phyloP scores from a whole-genome alignment of 2,797 vertebrate genomes.

The Xenentodon cancila region DNA sequence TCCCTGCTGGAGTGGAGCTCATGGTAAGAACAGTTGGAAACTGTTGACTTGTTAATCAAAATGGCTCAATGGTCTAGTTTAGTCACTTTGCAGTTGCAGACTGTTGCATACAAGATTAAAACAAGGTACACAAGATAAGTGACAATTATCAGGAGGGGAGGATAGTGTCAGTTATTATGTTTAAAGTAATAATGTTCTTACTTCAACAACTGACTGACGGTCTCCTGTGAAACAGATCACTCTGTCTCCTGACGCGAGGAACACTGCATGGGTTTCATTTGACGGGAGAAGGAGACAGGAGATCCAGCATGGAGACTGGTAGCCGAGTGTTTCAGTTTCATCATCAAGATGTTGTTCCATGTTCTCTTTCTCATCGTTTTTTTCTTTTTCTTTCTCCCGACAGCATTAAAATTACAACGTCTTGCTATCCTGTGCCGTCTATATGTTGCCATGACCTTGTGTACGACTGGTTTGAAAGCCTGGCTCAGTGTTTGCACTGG shows the following conservation, averaged over 20 bases:
- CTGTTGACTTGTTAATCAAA: too few species aligned
- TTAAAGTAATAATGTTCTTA: too few species aligned
- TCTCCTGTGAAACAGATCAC: constrained; percentile 75
- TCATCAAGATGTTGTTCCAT: background rate
- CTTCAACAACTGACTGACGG: background rate
- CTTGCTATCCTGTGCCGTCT: constrained; percentile 85
- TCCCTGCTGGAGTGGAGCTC: constrained; percentile 86
- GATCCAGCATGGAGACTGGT: constrained; percentile 86
- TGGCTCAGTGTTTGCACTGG: constrained; percentile 88
- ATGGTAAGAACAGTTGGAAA: constrained; percentile 61
- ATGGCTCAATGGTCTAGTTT: too few species aligned
- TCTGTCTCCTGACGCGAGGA: constrained; percentile 84
- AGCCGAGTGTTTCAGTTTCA: background rate
- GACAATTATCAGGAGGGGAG: too few species aligned
- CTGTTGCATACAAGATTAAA: too few species aligned
- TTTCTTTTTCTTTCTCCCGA: background rate
- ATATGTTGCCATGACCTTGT: constrained; percentile 87
- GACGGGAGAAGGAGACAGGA: constrained; percentile 86
- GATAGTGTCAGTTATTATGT: too few species aligned
- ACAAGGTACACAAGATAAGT: too few species aligned
- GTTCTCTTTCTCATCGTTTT: background rate
- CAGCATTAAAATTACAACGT: constrained; percentile 87
- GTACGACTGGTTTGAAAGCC: constrained; percentile 88
- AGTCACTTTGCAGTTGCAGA: too few species aligned
- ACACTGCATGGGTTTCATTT: constrained; percentile 87